Evolutionary conservation across 1,140 invertebrate genomes (phyloP), one percentile per base, ranked within the genome.

Genomic region (Caerostris extrusa): DNA sequence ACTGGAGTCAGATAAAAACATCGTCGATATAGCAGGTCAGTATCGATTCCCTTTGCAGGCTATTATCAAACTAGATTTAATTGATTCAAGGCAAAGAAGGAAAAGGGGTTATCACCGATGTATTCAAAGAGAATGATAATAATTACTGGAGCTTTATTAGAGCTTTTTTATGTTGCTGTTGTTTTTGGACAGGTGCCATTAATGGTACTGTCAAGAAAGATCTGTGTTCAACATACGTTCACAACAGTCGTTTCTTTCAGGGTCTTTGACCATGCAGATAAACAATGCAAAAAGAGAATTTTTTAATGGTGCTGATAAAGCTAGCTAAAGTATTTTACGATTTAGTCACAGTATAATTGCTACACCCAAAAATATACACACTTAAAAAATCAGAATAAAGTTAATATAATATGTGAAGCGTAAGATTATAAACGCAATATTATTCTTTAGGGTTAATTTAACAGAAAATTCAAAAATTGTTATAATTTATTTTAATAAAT

Each of bases 21-120:
- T 77, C 88, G 19, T 57, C 53, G 69, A 90, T 71, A 77, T 90
- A 90, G 88, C 64, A 77, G 55, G 88, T 19, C 55, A 90, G 58
- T 90, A 90, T 71, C 88, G 88, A 90, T 71, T n/a, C 14, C 34
- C 67, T 88, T 64, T n/a, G 14, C 14, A 50, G n/a, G 19, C 17
- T 67, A 53, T 88, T 88, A 88, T 88, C 86, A 53, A 88, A 88
- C 86, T 88, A 88, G 14, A 67, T 88, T 64, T 64, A 88, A 88
- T 88, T 88, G 60, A 88, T 88, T 88, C 55, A 53, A 67, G 86
- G 50, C 5, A 55, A 34, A 81, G 34, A 60, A 7, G 86, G 6
- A 17, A n/a, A 88, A 12, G 10, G 61, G 86, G 61, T 53, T 88
- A 88, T 88, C 19, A 88, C 8, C 57, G 83, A 85, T 85, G 83